Evolutionary conservation across 23 tunicate species (phyloP).

Genomic region (Phallusia fumigata): DNA sequence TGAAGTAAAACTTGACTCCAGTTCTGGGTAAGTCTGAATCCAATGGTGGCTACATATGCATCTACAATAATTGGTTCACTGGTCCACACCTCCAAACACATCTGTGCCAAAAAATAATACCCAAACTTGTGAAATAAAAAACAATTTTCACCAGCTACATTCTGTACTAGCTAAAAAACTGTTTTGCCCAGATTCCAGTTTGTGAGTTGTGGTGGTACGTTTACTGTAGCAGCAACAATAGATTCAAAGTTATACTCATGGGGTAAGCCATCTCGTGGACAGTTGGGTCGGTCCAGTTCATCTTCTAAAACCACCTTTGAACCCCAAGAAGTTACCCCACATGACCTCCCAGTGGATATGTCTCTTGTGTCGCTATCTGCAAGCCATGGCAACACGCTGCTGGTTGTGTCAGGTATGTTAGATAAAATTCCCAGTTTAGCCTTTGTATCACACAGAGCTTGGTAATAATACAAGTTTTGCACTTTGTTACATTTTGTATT

Average conservation of each 20-base stretch:
- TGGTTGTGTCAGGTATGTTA: constrained; percentile 77
- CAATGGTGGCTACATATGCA: too few relatives aligned
- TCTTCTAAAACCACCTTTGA: constrained; percentile 28
- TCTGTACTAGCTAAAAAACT: background rate
- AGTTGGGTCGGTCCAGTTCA: constrained; percentile 73
- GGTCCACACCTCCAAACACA: too few relatives aligned
- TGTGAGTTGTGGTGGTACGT: constrained; percentile 94
- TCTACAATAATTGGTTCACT: too few relatives aligned
- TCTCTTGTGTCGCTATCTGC: constrained; percentile 64
- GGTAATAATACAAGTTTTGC: background rate
- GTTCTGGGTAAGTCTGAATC: background rate
- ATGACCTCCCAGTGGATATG: constrained; percentile 40
- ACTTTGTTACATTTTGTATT: background rate
- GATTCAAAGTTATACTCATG: constrained; percentile 68
- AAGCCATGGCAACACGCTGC: constrained; percentile 72
- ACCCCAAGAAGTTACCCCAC: constrained; percentile 57
- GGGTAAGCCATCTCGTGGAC: constrained; percentile 92
- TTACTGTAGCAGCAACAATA: constrained; percentile 73
- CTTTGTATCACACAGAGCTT: too few relatives aligned
- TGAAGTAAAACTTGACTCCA: constrained; percentile 27
- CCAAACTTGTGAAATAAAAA: too few relatives aligned
- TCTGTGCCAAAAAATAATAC: too few relatives aligned
- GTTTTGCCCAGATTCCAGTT: constrained; percentile 45
- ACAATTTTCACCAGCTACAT: too few relatives aligned
- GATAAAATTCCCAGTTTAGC: too few relatives aligned